phyloP scores from a whole-genome alignment of 2,888 invertebrate genomes.

The Eupithecia subumbrata region DNA sequence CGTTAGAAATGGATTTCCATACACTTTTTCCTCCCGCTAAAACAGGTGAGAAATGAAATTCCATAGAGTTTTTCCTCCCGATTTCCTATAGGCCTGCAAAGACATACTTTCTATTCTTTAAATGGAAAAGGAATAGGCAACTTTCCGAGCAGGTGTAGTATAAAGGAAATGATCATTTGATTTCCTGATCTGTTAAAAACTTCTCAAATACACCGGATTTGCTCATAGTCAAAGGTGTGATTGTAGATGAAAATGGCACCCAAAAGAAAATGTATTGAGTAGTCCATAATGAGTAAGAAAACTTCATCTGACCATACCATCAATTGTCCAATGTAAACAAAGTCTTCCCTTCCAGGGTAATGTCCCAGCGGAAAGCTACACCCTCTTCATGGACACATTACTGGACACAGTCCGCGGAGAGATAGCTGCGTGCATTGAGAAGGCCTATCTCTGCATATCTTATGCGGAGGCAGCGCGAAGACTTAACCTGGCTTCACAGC shows the following conservation, averaged over 20 bases:
- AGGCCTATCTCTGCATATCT: conserved; percentile 96
- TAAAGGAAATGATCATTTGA: background rate
- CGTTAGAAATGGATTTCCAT: no score
- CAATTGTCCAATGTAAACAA: background rate
- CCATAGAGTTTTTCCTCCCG: no score
- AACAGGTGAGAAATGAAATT: no score
- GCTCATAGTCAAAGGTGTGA: no score
- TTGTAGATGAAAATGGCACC: background rate
- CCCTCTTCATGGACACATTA: conserved; percentile 97
- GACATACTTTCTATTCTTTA: no score
- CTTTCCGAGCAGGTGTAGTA: no score
- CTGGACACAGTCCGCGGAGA: conserved; percentile 97
- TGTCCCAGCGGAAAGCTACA: conserved; percentile 98
- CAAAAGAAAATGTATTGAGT: background rate
- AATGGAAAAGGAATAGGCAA: no score
- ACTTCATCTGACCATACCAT: background rate
- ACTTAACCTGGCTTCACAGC: conserved; percentile 91
- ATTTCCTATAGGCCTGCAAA: no score
- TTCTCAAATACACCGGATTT: background rate
- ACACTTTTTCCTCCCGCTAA: no score
- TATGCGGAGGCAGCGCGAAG: conserved; percentile 94
- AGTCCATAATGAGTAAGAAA: background rate
- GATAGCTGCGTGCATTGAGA: conserved; percentile 98
- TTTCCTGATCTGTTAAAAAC: no score
- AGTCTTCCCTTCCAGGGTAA: conserved; percentile 84